Percentiles rank a stretch among this genome's conserved stretches.
Evolutionary conservation across 2,797 vertebrate genomes (phyloP).

Genomic region (Eulemur rubriventer): DNA sequence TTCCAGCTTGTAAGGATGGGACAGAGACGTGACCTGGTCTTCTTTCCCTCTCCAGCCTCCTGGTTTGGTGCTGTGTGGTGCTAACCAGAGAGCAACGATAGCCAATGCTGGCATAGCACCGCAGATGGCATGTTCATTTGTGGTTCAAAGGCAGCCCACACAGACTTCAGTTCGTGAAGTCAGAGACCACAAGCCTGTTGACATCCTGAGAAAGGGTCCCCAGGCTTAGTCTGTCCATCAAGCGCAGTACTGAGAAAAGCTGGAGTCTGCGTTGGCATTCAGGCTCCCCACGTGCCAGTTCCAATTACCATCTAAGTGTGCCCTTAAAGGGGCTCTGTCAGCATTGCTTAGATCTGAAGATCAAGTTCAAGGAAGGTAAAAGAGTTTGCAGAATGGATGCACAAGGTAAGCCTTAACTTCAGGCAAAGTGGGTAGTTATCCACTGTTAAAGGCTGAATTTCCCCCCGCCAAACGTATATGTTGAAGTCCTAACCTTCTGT

Average conservation of each 20-base stretch:
- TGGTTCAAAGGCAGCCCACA: neutral
- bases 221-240: neutral
- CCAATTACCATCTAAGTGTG: neutral
- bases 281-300: constrained; percentile 8
- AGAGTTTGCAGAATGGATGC: neutral
- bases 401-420: neutral
- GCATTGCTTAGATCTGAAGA: constrained; percentile 33
- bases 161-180: neutral
- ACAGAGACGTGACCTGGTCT: neutral
- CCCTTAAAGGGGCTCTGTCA: constrained; percentile 43
- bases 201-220: neutral
- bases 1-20: neutral
- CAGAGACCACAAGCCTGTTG: neutral
- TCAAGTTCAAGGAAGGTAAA: neutral
- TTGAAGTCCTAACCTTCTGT: neutral
- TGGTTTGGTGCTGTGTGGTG: neutral
- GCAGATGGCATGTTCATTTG: neutral
- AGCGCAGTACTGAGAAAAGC: neutral
- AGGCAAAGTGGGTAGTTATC: neutral
- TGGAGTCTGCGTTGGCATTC: neutral
- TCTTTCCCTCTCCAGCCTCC: neutral
- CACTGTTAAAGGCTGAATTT: neutral
- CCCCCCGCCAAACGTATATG: neutral
- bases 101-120: neutral
- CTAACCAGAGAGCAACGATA: neutral